Percentiles rank a stretch among this genome's conserved stretches.
Evolutionary conservation across 2,888 invertebrate genomes (phyloP).

Genomic region (Ceratothoa steindachneri): DNA sequence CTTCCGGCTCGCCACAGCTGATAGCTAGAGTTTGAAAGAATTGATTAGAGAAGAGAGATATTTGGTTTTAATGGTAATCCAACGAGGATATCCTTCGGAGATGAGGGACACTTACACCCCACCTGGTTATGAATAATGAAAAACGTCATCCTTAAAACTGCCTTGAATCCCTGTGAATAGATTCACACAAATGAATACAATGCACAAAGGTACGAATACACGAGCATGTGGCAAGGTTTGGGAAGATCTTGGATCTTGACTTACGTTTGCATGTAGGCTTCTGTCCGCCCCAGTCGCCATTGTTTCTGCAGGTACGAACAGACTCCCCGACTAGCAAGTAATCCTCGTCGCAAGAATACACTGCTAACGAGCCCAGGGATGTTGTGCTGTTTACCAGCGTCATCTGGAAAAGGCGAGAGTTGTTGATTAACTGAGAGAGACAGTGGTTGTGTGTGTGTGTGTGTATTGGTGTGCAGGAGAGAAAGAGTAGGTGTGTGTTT

Average conservation of each 20-base stretch:
- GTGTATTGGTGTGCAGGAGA: too few relatives aligned
- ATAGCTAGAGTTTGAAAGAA: slow-evolving; percentile 38
- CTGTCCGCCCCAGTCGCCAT: slow-evolving; percentile 80
- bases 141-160: too few relatives aligned
- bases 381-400: slow-evolving; percentile 80
- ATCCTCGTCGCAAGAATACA: slow-evolving; percentile 77
- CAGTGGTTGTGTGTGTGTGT: too few relatives aligned
- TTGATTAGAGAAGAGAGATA: background rate
- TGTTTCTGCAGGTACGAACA: slow-evolving; percentile 54
- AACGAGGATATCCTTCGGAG: background rate
- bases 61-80: background rate
- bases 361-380: slow-evolving; percentile 76
- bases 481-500: too few relatives aligned
- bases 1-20: slow-evolving; percentile 75
- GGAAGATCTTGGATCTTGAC: too few relatives aligned
- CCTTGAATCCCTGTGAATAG: too few relatives aligned
- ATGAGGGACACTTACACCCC: background rate
- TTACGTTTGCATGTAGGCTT: slow-evolving; percentile 80
- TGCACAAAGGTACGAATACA: too few relatives aligned
- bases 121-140: too few relatives aligned
- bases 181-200: too few relatives aligned
- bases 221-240: too few relatives aligned
- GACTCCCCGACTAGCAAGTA: slow-evolving; percentile 69
- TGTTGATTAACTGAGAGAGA: too few relatives aligned
- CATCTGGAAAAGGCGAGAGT: too few relatives aligned